Evolutionary conservation across 1,140 invertebrate genomes (phyloP), one percentile per base, ranked within the genome.

Genomic region (Metopolophium dirhodum): DNA sequence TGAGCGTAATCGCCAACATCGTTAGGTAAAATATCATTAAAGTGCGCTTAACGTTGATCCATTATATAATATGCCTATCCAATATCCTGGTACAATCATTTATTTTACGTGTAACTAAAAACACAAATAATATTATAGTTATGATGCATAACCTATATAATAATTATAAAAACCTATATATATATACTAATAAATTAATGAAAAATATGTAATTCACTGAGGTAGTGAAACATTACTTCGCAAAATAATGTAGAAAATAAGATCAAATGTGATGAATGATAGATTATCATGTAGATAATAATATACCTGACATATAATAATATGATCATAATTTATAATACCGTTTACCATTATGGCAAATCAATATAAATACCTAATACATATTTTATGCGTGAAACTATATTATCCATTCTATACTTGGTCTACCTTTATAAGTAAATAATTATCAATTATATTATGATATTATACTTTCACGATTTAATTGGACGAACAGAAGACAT

Each of bases 391-490:
- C 18, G 30, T 68, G 14, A 68, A 14, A 68, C 3, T n/a, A 30
- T 68, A 30, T 14, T 77, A n/a, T 77, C 30, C 61, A 7, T 77
- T 77, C 11, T 18, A 77, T 77, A 68, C 26, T 30, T 41, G 41
- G 41, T 3, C 14, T 68, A n/a, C 3, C 30, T 77, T 20, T 77
- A 18, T 20, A 18, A 35, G 30, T 18, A 35, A 77, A 77, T 77
- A n/a, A 77, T 77, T 77, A 77, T 77, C 61, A 77, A 77, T 77
- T 77, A 77, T 77, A 77, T 18, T 18, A 77, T n/a, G 30, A 77
- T n/a, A 77, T n/a, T n/a, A 77, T n/a, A 77, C 61, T 77, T 77
- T 77, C 61, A 77, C 61, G 61, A 77, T 77, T 77, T 77, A 77
- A 77, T 77, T 77, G 61, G 61, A 77, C 61, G n/a, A n/a, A 77